Evolutionary conservation across 2,113 vertebrate species (phyloP).

Genomic region (Toxostoma redivivum): DNA sequence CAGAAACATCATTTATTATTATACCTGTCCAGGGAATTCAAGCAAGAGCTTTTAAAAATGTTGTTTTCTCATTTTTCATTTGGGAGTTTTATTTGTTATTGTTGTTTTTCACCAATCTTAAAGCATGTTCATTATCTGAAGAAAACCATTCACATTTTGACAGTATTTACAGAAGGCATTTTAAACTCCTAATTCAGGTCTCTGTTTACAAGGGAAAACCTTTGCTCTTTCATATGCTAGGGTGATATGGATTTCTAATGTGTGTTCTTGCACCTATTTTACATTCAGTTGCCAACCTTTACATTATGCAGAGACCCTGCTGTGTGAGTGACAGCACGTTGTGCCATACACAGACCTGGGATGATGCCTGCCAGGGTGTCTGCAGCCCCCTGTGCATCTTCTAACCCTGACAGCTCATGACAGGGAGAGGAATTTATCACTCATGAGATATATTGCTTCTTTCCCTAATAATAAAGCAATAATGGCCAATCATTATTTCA

Average conservation of each 20-base stretch:
- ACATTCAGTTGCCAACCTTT: background rate
- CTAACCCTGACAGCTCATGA: accelerated
- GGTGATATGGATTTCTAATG: background rate
- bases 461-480: background rate
- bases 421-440: background rate
- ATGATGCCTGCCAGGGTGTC: background rate
- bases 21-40: background rate
- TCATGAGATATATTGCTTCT: background rate
- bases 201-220: background rate
- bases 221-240: background rate
- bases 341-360: accelerated
- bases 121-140: background rate
- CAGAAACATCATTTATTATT: background rate
- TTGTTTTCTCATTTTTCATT: background rate
- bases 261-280: background rate
- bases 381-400: background rate
- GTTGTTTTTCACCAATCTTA: background rate
- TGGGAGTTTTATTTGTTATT: background rate
- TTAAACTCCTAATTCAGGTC: background rate
- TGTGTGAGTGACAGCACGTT: background rate
- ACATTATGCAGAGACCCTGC: background rate
- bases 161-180: background rate
- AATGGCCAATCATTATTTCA: background rate
- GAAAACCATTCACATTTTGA: background rate
- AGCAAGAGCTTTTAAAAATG: background rate